These are phyloP conservation scores for Heteropelma amictum DNA, from an alignment of 2,888 invertebrate species.

Conservation along the genomic window DNA sequence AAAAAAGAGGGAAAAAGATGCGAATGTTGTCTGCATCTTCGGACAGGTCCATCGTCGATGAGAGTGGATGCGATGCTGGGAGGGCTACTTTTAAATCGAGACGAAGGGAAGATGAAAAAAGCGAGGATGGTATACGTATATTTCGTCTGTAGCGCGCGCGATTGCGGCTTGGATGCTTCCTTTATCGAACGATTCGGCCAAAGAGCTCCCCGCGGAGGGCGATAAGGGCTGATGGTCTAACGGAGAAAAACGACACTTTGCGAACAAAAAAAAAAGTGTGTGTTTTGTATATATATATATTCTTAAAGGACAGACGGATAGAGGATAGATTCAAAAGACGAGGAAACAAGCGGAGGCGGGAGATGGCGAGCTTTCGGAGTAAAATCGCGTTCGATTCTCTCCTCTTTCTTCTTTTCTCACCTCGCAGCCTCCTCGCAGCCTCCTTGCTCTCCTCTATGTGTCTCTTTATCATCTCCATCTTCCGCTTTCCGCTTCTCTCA, in stretches of 20 bases:
- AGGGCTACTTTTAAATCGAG: slow-evolving; percentile 68
- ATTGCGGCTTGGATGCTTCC: slow-evolving; percentile 65
- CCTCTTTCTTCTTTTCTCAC: slow-evolving; percentile 9
- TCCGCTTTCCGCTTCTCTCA: slow-evolving; percentile 35
- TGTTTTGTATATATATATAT: not conserved
- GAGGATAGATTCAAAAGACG: slow-evolving; percentile 25
- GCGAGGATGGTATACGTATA: slow-evolving; percentile 50
- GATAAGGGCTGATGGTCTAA: slow-evolving; percentile 69
- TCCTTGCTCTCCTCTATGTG: slow-evolving; percentile 7
- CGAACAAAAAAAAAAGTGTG: not conserved
- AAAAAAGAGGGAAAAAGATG: slow-evolving; percentile 36
- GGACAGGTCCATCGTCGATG: slow-evolving; percentile 59
- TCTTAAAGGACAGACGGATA: not conserved
- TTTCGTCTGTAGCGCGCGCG: too few species aligned
- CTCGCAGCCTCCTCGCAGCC: slow-evolving; percentile 5
- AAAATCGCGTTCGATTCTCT: slow-evolving; percentile 41
- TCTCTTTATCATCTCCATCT: too few species aligned
- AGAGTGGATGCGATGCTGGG: slow-evolving; percentile 55
- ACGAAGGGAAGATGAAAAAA: slow-evolving; percentile 50
- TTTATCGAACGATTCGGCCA: slow-evolving; percentile 74
- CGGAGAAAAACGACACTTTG: slow-evolving; percentile 57
- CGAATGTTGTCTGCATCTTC: slow-evolving; percentile 45
- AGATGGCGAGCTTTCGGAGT: too few species aligned
- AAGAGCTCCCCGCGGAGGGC: slow-evolving; percentile 70
- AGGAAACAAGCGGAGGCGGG: too few species aligned